Evolutionary conservation across 2,888 invertebrate species (phyloP).

Genomic region (Folsomia candida): DNA sequence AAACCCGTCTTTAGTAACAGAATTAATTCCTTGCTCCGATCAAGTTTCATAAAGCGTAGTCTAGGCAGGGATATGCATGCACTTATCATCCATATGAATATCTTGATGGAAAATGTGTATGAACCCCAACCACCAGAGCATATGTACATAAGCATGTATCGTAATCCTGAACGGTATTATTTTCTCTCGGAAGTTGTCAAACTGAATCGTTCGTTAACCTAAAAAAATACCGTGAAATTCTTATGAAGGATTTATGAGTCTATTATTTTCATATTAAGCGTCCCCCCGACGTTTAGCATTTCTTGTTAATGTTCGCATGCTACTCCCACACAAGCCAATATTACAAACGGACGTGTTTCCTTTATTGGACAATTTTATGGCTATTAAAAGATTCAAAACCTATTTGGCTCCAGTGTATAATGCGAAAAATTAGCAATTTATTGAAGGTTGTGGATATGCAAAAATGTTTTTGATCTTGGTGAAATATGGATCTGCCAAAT

Average conservation of each 20-base stretch:
- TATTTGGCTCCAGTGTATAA: neutral
- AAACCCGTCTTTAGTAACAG: too few species aligned
- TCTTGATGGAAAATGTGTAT: neutral
- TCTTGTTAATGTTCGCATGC: neutral
- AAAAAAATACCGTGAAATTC: conserved; percentile 24
- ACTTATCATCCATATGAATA: too few species aligned
- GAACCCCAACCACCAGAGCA: neutral
- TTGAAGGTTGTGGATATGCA: neutral
- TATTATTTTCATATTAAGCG: conserved; percentile 31
- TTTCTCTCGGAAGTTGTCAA: neutral
- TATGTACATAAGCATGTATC: too few species aligned
- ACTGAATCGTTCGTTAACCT: conserved; percentile 1
- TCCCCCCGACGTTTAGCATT: neutral
- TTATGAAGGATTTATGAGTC: conserved; percentile 30
- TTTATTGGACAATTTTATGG: neutral
- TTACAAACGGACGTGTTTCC: neutral
- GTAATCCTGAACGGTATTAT: neutral
- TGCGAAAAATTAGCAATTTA: neutral
- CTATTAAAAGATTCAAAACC: neutral
- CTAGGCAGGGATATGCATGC: too few species aligned
- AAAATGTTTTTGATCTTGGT: neutral
- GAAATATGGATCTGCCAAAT: neutral
- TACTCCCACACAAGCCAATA: neutral
- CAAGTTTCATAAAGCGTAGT: too few species aligned
- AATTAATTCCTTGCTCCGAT: too few species aligned